These are phyloP conservation scores for Elysia crispata DNA, from an alignment of 2,888 invertebrate species.

Conservation along the genomic window DNA sequence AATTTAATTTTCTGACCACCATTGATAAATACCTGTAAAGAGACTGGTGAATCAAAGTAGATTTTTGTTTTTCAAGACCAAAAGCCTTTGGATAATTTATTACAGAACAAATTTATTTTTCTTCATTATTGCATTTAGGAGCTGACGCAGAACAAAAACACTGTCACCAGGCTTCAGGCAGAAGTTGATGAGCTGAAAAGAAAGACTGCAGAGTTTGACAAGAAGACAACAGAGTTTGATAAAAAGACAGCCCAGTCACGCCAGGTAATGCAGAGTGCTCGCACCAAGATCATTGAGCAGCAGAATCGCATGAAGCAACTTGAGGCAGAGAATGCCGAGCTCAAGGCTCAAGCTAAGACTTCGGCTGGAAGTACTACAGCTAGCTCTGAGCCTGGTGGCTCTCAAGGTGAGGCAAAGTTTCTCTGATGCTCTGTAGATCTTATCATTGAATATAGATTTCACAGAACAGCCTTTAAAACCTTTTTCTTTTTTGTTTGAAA, in stretches of 20 bases:
- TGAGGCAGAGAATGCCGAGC: constrained; percentile 79
- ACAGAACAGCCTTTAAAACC: no score
- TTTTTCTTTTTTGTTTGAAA: no score
- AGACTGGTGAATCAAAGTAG: no score
- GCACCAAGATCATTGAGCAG: constrained; percentile 66
- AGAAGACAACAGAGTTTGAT: constrained; percentile 61
- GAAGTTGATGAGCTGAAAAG: constrained; percentile 58
- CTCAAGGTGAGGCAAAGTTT: not conserved
- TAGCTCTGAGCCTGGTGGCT: not conserved
- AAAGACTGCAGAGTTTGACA: constrained; percentile 61
- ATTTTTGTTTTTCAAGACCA: no score
- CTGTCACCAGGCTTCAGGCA: constrained; percentile 45
- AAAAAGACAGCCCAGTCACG: constrained; percentile 65
- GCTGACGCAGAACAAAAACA: constrained; percentile 41
- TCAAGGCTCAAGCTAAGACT: constrained; percentile 70
- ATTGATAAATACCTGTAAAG: no score
- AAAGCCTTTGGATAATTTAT: no score
- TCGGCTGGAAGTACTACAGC: constrained; percentile 49
- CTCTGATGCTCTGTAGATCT: not conserved
- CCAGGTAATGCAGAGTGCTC: constrained; percentile 62
- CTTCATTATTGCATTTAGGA: constrained; percentile 29
- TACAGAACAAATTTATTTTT: no score
- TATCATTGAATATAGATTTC: no score
- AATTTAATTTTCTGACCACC: no score
- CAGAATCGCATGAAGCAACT: constrained; percentile 68